A percentile compares a stretch with the other conserved stretches of the same genome.
Evolutionary conservation across 2,113 vertebrate species (phyloP).

Genomic region (Clarias gariepinus): DNA sequence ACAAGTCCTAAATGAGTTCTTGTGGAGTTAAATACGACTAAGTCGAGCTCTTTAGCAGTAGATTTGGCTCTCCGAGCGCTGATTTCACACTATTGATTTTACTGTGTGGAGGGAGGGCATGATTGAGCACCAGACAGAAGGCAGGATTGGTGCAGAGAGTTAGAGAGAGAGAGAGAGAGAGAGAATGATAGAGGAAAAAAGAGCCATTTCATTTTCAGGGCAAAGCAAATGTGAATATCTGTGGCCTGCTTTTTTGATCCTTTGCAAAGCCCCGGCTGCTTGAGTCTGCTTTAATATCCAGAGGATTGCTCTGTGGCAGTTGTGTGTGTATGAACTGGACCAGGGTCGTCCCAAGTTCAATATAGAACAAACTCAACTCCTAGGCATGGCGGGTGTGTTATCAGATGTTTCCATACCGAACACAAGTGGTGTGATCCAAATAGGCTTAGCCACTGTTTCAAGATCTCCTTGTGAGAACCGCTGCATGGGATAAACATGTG

Average conservation of each 20-base stretch:
- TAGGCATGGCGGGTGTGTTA: neutral
- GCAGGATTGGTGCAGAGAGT: neutral
- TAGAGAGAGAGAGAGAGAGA: neutral
- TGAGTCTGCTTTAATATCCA: constrained; percentile 43
- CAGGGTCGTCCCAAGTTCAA: constrained; percentile 42
- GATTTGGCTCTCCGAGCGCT: constrained; percentile 32
- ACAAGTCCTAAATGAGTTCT: constrained; percentile 37
- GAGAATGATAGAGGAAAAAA: neutral
- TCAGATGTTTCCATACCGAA: constrained; percentile 17
- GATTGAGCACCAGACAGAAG: constrained; percentile 17
- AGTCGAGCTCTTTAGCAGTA: constrained; percentile 29
- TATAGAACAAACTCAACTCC: constrained; percentile 37
- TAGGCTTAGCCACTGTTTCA: neutral
- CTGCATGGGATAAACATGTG: constrained; percentile 12
- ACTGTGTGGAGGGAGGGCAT: constrained; percentile 15
- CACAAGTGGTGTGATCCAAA: neutral
- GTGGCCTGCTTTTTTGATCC: constrained; percentile 22
- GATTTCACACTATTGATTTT: constrained; percentile 50
- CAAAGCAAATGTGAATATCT: constrained; percentile 39
- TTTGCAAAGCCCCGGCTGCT: constrained; percentile 22
- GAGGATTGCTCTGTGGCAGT: constrained; percentile 45
- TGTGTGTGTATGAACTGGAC: constrained; percentile 17
- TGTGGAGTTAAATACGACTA: constrained; percentile 24
- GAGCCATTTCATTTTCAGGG: constrained; percentile 28
- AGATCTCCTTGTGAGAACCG: neutral